Percentiles rank a stretch among this genome's conserved stretches.
Evolutionary conservation across 2,797 vertebrate genomes (phyloP).

Genomic region (Pangasius sanitwongsei): DNA sequence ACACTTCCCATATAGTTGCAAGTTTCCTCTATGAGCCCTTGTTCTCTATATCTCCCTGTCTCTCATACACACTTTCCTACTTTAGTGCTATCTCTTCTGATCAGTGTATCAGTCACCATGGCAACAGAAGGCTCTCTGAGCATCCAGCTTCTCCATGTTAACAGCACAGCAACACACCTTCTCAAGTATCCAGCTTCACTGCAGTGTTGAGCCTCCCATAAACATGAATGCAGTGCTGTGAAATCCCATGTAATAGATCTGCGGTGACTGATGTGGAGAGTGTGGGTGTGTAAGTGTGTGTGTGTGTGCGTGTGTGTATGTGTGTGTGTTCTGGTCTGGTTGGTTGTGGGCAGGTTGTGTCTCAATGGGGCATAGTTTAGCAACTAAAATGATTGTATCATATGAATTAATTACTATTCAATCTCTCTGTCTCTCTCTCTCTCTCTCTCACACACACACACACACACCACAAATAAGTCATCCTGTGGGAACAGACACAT

Average conservation of each 20-base stretch:
- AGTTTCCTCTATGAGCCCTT: not conserved
- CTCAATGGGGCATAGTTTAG: not conserved
- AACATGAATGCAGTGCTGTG: not conserved
- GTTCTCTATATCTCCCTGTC: not conserved
- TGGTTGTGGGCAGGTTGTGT: not conserved
- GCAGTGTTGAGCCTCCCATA: not conserved
- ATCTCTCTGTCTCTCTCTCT: too few species aligned
- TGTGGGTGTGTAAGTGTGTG: not conserved
- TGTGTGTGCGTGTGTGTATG: not conserved
- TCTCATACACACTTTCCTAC: slow-evolving; percentile 12
- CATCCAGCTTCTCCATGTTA: slow-evolving; percentile 24
- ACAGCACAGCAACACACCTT: slow-evolving; percentile 17
- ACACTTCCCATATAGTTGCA: slow-evolving; percentile 22
- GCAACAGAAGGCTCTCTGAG: slow-evolving; percentile 39
- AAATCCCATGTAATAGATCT: not conserved
- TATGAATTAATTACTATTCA: not conserved
- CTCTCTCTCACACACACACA: not conserved
- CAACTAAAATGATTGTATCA: not conserved
- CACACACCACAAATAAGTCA: not conserved
- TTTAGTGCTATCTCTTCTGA: slow-evolving; percentile 20
- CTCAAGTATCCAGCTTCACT: slow-evolving; percentile 10
- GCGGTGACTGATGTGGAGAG: not conserved
- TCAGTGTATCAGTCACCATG: slow-evolving; percentile 51
- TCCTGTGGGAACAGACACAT: not conserved
- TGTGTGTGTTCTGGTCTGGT: not conserved